These are phyloP conservation scores for Pseudochirops cupreus DNA, from an alignment of 2,797 vertebrate genomes.

Conservation along the genomic window DNA sequence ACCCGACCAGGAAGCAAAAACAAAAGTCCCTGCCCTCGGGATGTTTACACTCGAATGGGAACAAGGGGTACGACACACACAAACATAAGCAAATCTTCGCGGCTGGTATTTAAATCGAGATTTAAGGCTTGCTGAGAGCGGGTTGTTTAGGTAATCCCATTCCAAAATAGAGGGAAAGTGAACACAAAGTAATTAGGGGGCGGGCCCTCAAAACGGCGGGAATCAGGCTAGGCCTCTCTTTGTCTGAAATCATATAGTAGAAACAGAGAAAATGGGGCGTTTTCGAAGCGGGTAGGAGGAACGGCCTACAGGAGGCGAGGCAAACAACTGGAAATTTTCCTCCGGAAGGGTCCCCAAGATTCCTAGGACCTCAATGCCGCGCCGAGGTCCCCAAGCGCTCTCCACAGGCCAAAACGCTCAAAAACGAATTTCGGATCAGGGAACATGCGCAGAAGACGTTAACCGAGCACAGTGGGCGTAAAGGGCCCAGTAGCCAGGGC, in stretches of 20 bases:
- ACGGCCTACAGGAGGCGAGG: not conserved
- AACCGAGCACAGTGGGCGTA: not conserved
- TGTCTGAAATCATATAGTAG: not conserved
- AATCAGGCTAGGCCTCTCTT: not conserved
- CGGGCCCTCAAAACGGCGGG: not conserved
- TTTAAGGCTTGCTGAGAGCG: not conserved
- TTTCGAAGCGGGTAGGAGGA: not conserved
- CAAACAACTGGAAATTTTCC: not conserved
- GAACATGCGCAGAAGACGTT: not conserved
- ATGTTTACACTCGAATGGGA: not conserved
- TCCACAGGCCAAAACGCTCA: not conserved
- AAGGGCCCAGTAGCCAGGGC: constrained; percentile 16
- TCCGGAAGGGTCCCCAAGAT: not conserved
- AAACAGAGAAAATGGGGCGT: not conserved
- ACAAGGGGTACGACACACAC: fast-evolving
- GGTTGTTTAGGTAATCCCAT: not conserved
- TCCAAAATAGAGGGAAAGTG: not conserved
- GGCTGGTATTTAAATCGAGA: not conserved
- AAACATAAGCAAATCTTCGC: not conserved
- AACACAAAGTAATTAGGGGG: not conserved
- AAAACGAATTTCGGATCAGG: not conserved
- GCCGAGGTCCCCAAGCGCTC: not conserved
- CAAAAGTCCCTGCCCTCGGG: not conserved
- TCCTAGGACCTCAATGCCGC: not conserved
- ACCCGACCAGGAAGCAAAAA: not conserved